Conservation (phyloP, 2,888 invertebrate genomes). For the Diabrotica balteata region DNA sequence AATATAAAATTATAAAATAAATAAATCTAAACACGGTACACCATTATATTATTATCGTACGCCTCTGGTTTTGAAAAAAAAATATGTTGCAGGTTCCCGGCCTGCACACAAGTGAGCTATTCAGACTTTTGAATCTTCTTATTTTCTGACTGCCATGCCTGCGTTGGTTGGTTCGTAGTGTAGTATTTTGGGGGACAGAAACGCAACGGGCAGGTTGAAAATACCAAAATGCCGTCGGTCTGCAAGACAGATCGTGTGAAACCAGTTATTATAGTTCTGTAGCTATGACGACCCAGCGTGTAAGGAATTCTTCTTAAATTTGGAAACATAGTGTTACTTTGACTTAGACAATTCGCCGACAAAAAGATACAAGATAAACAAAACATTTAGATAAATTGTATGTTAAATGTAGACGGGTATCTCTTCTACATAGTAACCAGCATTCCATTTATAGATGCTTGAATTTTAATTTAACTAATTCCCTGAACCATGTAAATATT, state of each 20-base stretch:
- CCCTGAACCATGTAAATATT: no score
- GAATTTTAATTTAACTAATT: no score
- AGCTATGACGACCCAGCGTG: neutral
- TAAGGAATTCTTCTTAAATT: no score
- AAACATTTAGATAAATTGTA: no score
- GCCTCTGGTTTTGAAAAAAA: conserved; percentile 19
- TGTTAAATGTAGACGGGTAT: no score
- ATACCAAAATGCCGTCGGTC: conserved; percentile 23
- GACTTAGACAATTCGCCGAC: no score
- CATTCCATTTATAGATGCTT: no score
- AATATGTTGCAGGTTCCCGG: conserved; percentile 22
- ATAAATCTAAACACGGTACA: no score
- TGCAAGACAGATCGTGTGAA: conserved; percentile 36
- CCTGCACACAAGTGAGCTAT: conserved; percentile 18
- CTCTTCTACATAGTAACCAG: no score
- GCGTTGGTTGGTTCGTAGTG: neutral
- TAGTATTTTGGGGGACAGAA: conserved; percentile 17
- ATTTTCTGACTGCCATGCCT: conserved; percentile 17
- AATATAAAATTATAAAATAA: no score
- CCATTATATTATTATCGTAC: neutral
- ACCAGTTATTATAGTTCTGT: conserved; percentile 31
- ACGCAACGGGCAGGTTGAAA: conserved; percentile 26
- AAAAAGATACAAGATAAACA: no score
- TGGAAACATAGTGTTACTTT: no score
- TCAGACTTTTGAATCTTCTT: conserved; percentile 22